Evolutionary conservation across 1,140 invertebrate genomes (phyloP), one percentile per base, ranked within the genome.

Genomic region (Littorina saxatilis): DNA sequence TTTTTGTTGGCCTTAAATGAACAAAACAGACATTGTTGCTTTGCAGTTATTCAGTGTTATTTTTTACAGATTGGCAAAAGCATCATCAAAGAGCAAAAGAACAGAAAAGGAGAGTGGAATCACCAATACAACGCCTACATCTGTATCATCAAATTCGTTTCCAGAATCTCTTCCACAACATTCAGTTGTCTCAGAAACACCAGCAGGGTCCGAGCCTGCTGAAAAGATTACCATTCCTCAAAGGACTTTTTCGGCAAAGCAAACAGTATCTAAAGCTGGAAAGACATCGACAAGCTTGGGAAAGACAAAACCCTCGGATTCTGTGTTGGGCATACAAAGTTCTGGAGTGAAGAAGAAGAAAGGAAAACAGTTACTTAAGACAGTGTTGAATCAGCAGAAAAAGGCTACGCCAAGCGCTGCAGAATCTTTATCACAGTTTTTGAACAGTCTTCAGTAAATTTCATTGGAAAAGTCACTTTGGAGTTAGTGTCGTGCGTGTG

Each of bases 371-470:
- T 20, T 73, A 23, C 35, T n/a, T 35, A 4, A n/a, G n/a, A 40
- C 43, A 39, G 37, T 73, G n/a, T 23, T 43, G 40, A 73, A 73
- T 5, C 23, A 39, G 37, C 32, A 73, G 70, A 43, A 43, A 39
- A 73, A 43, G n/a, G 40, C 15, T 17, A 43, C 9, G 5, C 43
- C 17, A 17, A 43, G 70, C 17, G n/a, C 29, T 11, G 7, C 9
- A 43, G 4, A 43, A 27, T 73, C 70, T 4, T 23, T 73, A 39
- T 32, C 1, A 23, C 35, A 73, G 37, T 73, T 73, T 73, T 73
- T 73, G 39, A 2, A 73, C 32, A 73, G 40, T 73, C 70, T 73
- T 11, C 35, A 73, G 27, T 43, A 73, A 32, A 72, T 23, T 17
- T 72, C 17, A 40, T 73, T 20, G 23, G 15, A 5, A n/a, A 39